phyloP scores from a whole-genome alignment of 1,140 invertebrate species.

The Drosophila micromelanica region DNA sequence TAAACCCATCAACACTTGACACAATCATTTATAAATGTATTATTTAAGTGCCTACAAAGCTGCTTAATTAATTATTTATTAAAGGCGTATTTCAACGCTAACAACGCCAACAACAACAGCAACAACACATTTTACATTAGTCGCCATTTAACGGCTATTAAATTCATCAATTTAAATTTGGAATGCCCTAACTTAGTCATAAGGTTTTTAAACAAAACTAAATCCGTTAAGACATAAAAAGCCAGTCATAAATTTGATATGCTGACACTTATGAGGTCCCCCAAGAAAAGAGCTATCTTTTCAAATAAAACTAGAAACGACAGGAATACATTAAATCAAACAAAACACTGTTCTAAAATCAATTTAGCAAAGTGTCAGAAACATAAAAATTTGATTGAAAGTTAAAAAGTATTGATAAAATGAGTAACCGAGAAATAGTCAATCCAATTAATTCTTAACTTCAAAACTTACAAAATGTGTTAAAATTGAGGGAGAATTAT shows the following conservation, averaged over 20 bases:
- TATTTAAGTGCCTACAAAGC: conserved; percentile 51
- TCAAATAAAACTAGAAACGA: too few species aligned
- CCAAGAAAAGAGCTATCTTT: too few species aligned
- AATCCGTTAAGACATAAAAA: neutral
- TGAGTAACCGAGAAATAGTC: too few species aligned
- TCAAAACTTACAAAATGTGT: too few species aligned
- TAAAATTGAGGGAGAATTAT: too few species aligned
- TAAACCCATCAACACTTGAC: conserved; percentile 81
- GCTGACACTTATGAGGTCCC: conserved; percentile 5
- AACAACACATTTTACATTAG: conserved; percentile 37
- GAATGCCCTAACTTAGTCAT: conserved; percentile 30
- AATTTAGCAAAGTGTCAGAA: too few species aligned
- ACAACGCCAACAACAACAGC: conserved; percentile 18
- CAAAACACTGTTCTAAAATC: too few species aligned
- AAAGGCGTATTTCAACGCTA: conserved; percentile 70
- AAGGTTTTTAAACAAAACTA: conserved; percentile 5
- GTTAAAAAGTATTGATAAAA: too few species aligned
- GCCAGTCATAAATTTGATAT: conserved; percentile 12
- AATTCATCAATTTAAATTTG: conserved; percentile 40
- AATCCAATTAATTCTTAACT: too few species aligned
- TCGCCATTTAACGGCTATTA: conserved; percentile 48
- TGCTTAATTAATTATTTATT: conserved; percentile 79
- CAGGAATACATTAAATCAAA: too few species aligned
- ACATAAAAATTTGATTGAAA: too few species aligned
- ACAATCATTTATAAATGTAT: conserved; percentile 79